Percentiles rank a stretch among this genome's conserved stretches.
These are phyloP conservation scores for Chorisops tibialis DNA, from an alignment of 2,888 invertebrate genomes.

Conservation along the genomic window DNA sequence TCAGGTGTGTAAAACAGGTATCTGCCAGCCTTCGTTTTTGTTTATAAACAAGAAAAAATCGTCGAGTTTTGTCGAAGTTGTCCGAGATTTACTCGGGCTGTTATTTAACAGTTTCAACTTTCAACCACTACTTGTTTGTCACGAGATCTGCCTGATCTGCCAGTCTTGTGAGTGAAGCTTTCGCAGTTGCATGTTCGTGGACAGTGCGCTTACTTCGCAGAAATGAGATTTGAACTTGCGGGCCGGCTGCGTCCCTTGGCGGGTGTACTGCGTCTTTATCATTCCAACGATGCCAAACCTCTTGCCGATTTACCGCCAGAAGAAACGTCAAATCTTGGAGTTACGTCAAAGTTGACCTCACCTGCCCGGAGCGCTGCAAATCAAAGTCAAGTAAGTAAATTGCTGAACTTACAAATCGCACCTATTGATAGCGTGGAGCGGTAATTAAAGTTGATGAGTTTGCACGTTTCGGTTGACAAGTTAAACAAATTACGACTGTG, in stretches of 20 bases:
- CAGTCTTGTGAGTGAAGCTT: too few species aligned
- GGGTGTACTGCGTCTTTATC: neutral
- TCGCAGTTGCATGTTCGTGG: too few species aligned
- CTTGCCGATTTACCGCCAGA: neutral
- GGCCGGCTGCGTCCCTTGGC: slow-evolving; percentile 1
- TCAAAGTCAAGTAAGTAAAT: slow-evolving; percentile 1
- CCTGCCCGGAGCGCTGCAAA: neutral
- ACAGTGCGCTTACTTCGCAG: too few species aligned
- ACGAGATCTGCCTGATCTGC: too few species aligned
- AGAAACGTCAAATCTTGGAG: slow-evolving; percentile 9
- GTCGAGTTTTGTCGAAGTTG: too few species aligned
- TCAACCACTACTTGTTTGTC: too few species aligned
- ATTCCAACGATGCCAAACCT: slow-evolving; percentile 16
- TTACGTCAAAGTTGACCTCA: neutral
- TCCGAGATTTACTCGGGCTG: too few species aligned
- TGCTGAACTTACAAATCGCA: neutral
- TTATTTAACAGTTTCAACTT: too few species aligned
- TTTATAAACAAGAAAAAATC: too few species aligned
- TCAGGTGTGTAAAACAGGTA: too few species aligned
- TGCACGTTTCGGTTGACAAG: neutral
- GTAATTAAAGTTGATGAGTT: neutral
- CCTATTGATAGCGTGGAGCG: neutral
- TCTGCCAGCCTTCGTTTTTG: too few species aligned
- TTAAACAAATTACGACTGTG: neutral
- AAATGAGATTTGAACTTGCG: slow-evolving; percentile 7